Evolutionary conservation across 2,113 vertebrate genomes (phyloP).

Genomic region (Hystrix cristata): DNA sequence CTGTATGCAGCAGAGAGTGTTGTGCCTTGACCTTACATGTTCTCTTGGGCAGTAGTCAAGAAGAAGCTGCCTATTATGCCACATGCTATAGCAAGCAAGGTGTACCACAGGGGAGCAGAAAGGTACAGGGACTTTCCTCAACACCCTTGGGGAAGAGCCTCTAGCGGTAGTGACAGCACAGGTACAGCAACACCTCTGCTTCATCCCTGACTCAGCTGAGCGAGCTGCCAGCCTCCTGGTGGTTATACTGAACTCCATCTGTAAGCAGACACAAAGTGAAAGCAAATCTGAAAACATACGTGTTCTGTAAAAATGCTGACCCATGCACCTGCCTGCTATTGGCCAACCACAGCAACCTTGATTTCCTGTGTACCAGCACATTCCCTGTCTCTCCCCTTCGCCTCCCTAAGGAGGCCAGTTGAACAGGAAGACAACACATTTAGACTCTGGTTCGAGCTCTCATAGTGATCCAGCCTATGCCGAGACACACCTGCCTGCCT

Average conservation of each 20-base stretch:
- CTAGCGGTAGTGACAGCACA: not conserved
- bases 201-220: not conserved
- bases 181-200: not conserved
- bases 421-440: not conserved
- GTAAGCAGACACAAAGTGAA: not conserved
- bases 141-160: not conserved
- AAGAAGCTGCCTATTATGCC: not conserved
- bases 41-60: not conserved
- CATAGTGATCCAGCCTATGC: accelerated
- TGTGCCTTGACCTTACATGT: not conserved
- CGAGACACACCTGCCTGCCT: not conserved
- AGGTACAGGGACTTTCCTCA: not conserved
- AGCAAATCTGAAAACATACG: not conserved
- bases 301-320: not conserved
- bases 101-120: not conserved
- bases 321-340: not conserved
- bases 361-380: not conserved
- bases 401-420: not conserved
- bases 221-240: not conserved
- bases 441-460: not conserved
- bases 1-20: not conserved
- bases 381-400: no score
- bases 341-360: not conserved
- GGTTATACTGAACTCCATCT: not conserved
- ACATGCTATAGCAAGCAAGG: no score